Evolutionary conservation across 1,140 invertebrate species (phyloP).

Genomic region (Zaprionus ornatus): DNA sequence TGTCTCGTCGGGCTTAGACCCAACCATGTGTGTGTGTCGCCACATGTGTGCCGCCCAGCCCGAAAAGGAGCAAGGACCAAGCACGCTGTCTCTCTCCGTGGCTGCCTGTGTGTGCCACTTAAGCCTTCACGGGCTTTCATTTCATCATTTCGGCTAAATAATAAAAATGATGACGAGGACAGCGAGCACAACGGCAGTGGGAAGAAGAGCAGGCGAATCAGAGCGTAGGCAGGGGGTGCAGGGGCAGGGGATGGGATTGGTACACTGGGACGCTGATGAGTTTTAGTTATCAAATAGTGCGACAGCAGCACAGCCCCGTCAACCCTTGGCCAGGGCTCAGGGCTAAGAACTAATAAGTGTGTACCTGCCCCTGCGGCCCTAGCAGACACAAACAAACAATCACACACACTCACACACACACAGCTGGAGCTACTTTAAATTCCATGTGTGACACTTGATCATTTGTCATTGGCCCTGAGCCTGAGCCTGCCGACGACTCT

Average conservation of each 20-base stretch:
- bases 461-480: conserved; percentile 70
- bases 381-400: conserved; percentile 21
- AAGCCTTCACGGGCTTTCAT: conserved; percentile 68
- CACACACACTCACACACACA: conserved; percentile 19
- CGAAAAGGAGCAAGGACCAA: conserved; percentile 21
- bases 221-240: background rate
- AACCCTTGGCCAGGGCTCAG: conserved; percentile 39
- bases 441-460: conserved; percentile 81
- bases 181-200: conserved; percentile 4
- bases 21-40: conserved; percentile 15
- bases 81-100: background rate
- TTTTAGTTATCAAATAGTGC: conserved; percentile 77
- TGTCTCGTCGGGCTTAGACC: conserved; percentile 51
- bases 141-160: conserved; percentile 72
- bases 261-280: conserved; percentile 58
- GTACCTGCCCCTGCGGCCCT: conserved; percentile 43
- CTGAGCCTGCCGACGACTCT: conserved; percentile 42
- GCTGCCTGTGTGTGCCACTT: conserved; percentile 40
- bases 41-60: conserved; percentile 52
- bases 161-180: conserved; percentile 74
- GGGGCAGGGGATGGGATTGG: background rate
- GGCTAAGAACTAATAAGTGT: conserved; percentile 46
- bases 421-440: conserved; percentile 80
- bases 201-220: background rate
- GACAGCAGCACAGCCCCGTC: conserved; percentile 34